Conservation (phyloP, 2,888 invertebrate genomes). For the Caenorhabditis sp. region DNA sequence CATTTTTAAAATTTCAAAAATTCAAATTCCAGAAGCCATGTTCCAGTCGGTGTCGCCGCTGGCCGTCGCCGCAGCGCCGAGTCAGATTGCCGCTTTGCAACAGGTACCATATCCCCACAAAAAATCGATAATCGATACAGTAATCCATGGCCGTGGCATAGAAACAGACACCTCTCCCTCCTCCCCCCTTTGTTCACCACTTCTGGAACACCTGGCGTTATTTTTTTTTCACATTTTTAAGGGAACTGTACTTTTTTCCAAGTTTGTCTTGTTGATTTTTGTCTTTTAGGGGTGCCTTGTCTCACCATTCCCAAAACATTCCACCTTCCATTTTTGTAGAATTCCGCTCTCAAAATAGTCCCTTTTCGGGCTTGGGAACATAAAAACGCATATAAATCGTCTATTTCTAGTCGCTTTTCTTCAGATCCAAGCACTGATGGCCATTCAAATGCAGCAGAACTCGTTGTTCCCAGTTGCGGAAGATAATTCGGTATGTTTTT, state of each 20-base stretch:
- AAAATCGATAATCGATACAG: no score
- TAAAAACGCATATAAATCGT: not conserved
- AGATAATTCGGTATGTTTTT: conserved; percentile 27
- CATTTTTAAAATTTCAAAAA: not conserved
- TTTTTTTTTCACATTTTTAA: no score
- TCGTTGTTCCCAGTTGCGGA: conserved; percentile 29
- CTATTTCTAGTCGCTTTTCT: not conserved
- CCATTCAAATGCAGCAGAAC: conserved; percentile 44
- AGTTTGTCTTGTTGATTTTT: no score
- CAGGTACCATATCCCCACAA: no score
- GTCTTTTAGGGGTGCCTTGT: no score
- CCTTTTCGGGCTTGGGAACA: not conserved
- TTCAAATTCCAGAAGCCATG: conserved; percentile 55
- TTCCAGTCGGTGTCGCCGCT: conserved; percentile 49
- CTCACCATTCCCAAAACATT: not conserved
- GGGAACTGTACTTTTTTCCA: no score
- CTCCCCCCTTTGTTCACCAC: no score
- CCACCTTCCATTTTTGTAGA: not conserved
- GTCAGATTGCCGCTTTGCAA: conserved; percentile 38
- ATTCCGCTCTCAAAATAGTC: not conserved
- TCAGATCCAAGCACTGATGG: conserved; percentile 52
- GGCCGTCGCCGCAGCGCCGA: conserved; percentile 26
- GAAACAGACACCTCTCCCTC: no score
- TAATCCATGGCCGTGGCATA: no score
- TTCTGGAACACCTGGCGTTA: no score